A percentile compares a stretch with the other conserved stretches of the same genome.
phyloP scores from a whole-genome alignment of 1,140 invertebrate genomes.

The Drosophila nikananu region DNA sequence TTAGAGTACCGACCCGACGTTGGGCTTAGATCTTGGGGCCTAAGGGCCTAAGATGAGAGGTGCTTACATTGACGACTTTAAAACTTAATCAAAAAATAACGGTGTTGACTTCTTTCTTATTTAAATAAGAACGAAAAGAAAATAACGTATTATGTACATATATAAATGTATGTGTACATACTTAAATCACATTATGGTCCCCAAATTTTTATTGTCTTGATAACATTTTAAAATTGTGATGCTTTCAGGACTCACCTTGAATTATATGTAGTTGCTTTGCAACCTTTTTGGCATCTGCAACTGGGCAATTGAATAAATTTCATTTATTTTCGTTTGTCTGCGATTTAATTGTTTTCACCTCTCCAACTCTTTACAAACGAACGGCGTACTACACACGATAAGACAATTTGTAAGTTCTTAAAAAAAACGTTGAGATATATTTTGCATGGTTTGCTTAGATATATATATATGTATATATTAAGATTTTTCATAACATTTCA shows the following conservation, averaged over 20 bases:
- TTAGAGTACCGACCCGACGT: not conserved
- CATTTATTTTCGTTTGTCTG: conserved; percentile 33
- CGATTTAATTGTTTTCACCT: conserved; percentile 64
- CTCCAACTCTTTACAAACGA: conserved; percentile 43
- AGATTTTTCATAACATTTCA: not conserved
- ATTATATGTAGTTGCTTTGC: conserved; percentile 32
- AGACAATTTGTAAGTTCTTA: conserved; percentile 41
- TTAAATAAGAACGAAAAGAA: not conserved
- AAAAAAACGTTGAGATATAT: no score
- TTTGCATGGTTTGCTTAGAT: conserved; percentile 1
- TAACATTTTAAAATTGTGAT: not conserved
- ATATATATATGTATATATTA: not conserved
- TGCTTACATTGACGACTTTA: not conserved
- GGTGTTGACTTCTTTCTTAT: not conserved
- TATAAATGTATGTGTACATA: not conserved
- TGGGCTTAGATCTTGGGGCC: not conserved
- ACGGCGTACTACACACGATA: conserved; percentile 57
- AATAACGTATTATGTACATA: no score
- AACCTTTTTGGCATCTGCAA: not conserved
- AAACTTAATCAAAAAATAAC: not conserved
- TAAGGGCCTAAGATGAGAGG: not conserved
- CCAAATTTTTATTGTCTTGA: not conserved
- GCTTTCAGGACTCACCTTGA: conserved; percentile 50
- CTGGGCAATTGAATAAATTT: conserved; percentile 2
- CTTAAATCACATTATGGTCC: not conserved